phyloP scores from a whole-genome alignment of 2,888 invertebrate genomes.

The Lordiphosa fenestrarum region DNA sequence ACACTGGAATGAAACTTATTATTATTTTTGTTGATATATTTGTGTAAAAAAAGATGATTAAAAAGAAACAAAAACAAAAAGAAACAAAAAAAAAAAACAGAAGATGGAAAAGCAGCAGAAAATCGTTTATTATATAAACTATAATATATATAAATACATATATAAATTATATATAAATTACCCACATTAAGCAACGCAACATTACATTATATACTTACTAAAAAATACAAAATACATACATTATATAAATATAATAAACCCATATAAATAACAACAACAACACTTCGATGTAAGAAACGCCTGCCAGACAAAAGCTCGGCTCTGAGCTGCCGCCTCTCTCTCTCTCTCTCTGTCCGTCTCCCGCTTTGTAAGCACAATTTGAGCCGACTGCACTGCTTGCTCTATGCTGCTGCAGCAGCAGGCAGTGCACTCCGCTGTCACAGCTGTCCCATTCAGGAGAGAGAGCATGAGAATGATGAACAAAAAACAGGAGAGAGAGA shows the following conservation, averaged over 20 bases:
- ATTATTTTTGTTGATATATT: slow-evolving; percentile 60
- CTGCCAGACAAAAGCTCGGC: too few species aligned
- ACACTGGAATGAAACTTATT: slow-evolving; percentile 52
- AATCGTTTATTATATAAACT: slow-evolving; percentile 49
- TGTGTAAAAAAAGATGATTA: slow-evolving; percentile 43
- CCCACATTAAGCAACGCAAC: slow-evolving; percentile 45
- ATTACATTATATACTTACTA: slow-evolving; percentile 39
- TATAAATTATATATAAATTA: slow-evolving; percentile 37
- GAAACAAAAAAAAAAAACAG: slow-evolving; percentile 21
- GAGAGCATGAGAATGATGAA: slow-evolving; percentile 70
- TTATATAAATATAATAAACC: slow-evolving; percentile 12
- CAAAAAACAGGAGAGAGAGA: slow-evolving; percentile 46
- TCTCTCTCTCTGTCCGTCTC: not conserved
- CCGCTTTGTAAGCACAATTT: not conserved
- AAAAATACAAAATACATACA: slow-evolving; percentile 27
- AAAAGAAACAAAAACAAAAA: slow-evolving; percentile 20
- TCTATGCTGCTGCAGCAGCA: too few species aligned
- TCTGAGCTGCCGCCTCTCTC: not conserved
- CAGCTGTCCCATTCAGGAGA: slow-evolving; percentile 42
- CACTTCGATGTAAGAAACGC: not conserved
- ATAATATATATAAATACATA: slow-evolving; percentile 39
- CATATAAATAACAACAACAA: slow-evolving; percentile 7
- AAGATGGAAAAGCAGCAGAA: slow-evolving; percentile 24
- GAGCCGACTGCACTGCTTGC: too few species aligned
- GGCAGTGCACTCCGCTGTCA: too few species aligned